Evolutionary conservation across 1,140 invertebrate species (phyloP), one percentile per base, ranked within the genome.

Genomic region (Triops cancriformis): DNA sequence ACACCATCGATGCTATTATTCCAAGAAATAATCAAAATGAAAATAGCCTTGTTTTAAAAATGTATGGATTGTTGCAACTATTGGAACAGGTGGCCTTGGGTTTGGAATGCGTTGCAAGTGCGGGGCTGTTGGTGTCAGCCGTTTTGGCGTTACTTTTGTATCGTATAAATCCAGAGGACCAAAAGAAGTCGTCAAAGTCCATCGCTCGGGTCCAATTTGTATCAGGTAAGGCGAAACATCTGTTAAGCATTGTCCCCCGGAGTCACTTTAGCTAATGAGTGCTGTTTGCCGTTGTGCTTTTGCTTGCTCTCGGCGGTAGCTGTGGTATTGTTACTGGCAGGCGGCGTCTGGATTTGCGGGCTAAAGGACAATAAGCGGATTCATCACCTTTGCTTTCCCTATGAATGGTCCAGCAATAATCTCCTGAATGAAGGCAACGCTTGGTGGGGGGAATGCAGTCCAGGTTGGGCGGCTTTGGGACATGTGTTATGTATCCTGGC

Each of bases 401-500:
- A 64, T 64, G 51, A 64, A 64, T 64, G 51, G 51, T 64, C 51
- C 14, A 18, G 51, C 51, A 18, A 64, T 64, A n/a, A 64, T 64
- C 3, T 64, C 23, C 23, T 64, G 23, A 64, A 64, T 64, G 51
- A 64, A 6, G 51, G 51, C 10, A n/a, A 64, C 23, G 51, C 51
- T 10, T 64, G 51, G 51, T 64, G 51, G 51, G 51, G 51, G 14
- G 51, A 64, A 64, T 64, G 51, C 51, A 64, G 51, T 64, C 51
- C 51, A 64, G 51, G 51, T 64, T 64, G 51, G 51, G 51, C 51
- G 51, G 51, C n/a, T 64, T 64, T 64, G n/a, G 51, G 51, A 64
- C 51, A 64, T 23, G n/a, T 64, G 51, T 23, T 64, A 23, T 64
- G 51, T 14, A 64, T 23, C 51, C 51, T 64, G 23, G 51, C n/a